A percentile compares a stretch with the other conserved stretches of the same genome.
Evolutionary conservation across 2,113 vertebrate genomes (phyloP).

Genomic region (Xiphophorus maculatus): DNA sequence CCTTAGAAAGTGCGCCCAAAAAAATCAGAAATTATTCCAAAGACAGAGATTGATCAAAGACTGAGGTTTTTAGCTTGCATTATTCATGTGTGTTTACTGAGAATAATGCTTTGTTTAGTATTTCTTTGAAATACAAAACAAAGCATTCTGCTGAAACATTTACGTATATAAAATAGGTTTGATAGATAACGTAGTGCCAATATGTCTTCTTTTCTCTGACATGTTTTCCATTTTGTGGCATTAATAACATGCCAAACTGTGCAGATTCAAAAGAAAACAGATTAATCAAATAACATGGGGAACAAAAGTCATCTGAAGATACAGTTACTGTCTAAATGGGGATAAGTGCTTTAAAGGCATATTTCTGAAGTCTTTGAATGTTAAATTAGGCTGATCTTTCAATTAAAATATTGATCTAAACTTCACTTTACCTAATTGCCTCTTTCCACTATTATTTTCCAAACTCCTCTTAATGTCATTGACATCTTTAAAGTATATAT

Average conservation of each 20-base stretch:
- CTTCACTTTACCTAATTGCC: too few species aligned
- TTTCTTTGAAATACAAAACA: constrained; percentile 5
- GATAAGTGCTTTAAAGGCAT: too few species aligned
- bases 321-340: too few species aligned
- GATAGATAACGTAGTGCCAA: background rate
- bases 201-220: background rate
- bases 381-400: too few species aligned
- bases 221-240: background rate
- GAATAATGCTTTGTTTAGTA: constrained; percentile 8
- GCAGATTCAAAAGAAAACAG: background rate
- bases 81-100: background rate
- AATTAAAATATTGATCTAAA: too few species aligned
- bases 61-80: constrained; percentile 5
- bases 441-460: too few species aligned
- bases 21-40: constrained; percentile 8
- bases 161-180: background rate
- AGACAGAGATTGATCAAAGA: constrained; percentile 17
- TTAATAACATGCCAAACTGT: background rate
- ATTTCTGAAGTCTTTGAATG: too few species aligned
- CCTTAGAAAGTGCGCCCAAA: constrained; percentile 9
- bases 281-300: background rate
- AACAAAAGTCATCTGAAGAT: background rate
- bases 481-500: too few species aligned
- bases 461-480: too few species aligned
- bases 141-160: background rate